Percentiles rank a stretch among this genome's conserved stretches.
Conservation (phyloP, 2,797 vertebrate species). For the Mormyrus hasselquistii region DNA sequence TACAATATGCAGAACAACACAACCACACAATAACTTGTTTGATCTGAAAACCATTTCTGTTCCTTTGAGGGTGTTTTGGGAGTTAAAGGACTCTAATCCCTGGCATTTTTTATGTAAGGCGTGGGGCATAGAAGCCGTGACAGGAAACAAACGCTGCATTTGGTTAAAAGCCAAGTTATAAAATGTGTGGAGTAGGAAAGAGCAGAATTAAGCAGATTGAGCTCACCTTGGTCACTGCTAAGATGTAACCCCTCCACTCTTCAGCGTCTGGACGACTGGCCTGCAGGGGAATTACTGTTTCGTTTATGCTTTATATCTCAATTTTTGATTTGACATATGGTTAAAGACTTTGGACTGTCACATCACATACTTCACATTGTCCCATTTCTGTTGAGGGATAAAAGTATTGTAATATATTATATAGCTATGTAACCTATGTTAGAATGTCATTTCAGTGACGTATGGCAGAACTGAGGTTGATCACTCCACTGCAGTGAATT, state of each 20-base stretch:
- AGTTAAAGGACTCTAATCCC: background rate
- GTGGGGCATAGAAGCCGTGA: background rate
- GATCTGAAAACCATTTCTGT: background rate
- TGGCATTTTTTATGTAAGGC: background rate
- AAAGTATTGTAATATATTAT: background rate
- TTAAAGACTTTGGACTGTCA: background rate
- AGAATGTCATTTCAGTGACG: background rate
- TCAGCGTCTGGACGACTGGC: slow-evolving; percentile 43
- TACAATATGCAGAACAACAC: background rate
- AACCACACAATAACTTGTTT: background rate
- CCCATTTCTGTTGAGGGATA: background rate
- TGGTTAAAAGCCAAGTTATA: background rate
- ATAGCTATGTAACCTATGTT: background rate
- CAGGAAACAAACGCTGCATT: background rate
- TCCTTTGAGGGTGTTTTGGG: background rate
- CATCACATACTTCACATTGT: background rate
- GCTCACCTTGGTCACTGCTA: slow-evolving; percentile 50
- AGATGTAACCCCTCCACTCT: slow-evolving; percentile 52
- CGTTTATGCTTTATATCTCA: background rate
- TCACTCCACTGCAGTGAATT: background rate
- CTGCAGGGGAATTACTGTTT: slow-evolving; percentile 27
- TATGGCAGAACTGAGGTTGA: background rate
- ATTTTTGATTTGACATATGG: background rate
- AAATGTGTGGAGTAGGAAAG: background rate
- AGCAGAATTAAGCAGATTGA: background rate